These are phyloP conservation scores for Ceratina japonica DNA, from an alignment of 1,140 invertebrate species.

Conservation along the genomic window DNA sequence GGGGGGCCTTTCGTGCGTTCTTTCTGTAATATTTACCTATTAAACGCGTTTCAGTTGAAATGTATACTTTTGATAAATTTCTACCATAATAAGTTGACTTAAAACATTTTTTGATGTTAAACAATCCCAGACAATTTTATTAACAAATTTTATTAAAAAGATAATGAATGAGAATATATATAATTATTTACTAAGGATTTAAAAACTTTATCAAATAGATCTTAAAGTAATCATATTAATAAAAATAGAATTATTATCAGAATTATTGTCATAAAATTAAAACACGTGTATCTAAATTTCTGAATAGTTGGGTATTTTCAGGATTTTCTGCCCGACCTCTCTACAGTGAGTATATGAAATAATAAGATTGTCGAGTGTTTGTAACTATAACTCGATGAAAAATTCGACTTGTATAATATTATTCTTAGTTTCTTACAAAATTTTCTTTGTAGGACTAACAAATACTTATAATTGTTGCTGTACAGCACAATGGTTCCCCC, in stretches of 20 bases:
- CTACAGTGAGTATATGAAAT: constrained; percentile 80
- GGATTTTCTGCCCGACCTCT: constrained; percentile 80
- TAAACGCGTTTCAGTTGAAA: constrained; percentile 10
- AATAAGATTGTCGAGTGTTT: constrained; percentile 77
- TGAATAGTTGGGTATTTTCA: constrained; percentile 80
- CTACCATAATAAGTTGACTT: constrained; percentile 3
- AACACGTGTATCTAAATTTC: constrained; percentile 58
- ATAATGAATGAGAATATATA: too few species aligned
- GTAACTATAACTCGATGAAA: constrained; percentile 70
- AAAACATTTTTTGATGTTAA: constrained; percentile 12
- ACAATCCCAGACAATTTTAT: too few species aligned
- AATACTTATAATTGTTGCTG: constrained; percentile 65
- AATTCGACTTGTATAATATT: constrained; percentile 63
- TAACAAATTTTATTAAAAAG: too few species aligned
- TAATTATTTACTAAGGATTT: too few species aligned
- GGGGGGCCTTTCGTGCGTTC: constrained; percentile 60
- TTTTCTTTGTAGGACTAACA: constrained; percentile 77
- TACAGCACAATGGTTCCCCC: constrained; percentile 63
- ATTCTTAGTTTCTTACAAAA: constrained; percentile 63
- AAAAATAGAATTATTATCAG: neutral
- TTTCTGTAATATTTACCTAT: constrained; percentile 7
- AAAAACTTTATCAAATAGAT: too few species aligned
- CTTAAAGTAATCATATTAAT: too few species aligned
- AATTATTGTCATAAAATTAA: neutral
- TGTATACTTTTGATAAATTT: constrained; percentile 12